Evolutionary conservation across 2,888 invertebrate species (phyloP), one percentile per base, ranked within the genome.

Genomic region (Pyrgus malvae): DNA sequence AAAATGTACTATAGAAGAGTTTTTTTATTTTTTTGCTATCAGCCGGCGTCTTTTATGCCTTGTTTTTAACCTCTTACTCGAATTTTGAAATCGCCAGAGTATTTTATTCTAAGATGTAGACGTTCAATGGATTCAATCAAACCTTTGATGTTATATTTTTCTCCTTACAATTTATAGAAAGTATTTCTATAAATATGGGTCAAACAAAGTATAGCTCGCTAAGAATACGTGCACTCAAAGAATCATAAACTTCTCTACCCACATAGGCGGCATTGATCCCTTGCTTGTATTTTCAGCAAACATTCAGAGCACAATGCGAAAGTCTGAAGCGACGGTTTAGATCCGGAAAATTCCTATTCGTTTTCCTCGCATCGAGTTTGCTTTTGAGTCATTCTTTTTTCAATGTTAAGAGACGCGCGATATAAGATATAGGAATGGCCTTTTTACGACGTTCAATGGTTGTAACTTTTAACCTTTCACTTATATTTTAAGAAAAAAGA

Each of bases 111-210:
- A 25, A 21, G 23, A 35, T n/a, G 33, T 14, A 21, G 31, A 16
- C 12, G 33, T 23, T 33, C 9, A 33, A 46, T 35, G 33, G 33
- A 14, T 3, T 37, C 6, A 4, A 23, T 4, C n/a, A 19, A 29
- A 27, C 14, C 42, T 27, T 42, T 16, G 14, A 42, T 16, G 8
- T 6, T 16, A 9, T 16, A 21, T 44, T 17, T 17, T 41, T 49
- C 27, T 40, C 31, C 31, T n/a, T n/a, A n/a, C n/a, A n/a, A n/a
- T n/a, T n/a, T n/a, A n/a, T n/a, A n/a, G n/a, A n/a, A n/a, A n/a
- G n/a, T n/a, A n/a, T n/a, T n/a, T n/a, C n/a, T n/a, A n/a, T n/a
- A 27, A 19, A 42, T 50, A 25, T 42, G 31, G 50, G 50, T 50
- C 42, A 51, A 44, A 33, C 40, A 23, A 33, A 49, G 12, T 35